Conservation (phyloP, 2,113 vertebrate species). For the Lates calcarifer region DNA sequence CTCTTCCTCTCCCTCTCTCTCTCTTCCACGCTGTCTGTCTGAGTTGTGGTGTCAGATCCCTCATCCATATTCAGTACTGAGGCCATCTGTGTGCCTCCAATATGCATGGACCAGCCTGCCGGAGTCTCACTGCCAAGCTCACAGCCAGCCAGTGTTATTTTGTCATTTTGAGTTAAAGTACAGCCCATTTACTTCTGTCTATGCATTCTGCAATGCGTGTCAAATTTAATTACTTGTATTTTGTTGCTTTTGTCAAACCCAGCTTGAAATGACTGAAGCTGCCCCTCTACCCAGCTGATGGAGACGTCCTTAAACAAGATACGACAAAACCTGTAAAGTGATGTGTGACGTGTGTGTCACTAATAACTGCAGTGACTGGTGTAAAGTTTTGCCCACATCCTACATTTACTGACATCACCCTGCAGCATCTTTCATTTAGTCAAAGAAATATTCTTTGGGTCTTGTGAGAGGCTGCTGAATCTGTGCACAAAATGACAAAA, state of each 20-base stretch:
- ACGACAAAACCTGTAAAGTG: conserved; percentile 45
- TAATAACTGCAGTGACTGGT: conserved; percentile 11
- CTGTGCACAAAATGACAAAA: conserved; percentile 3
- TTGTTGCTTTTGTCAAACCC: conserved; percentile 39
- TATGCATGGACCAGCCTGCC: conserved; percentile 78
- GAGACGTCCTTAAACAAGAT: conserved; percentile 34
- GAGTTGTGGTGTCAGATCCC: conserved; percentile 73
- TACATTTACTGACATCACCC: conserved; percentile 36
- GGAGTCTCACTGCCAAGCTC: conserved; percentile 62
- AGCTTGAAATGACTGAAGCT: background rate
- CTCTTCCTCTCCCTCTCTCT: background rate
- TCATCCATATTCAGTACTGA: conserved; percentile 80
- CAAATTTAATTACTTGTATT: conserved; percentile 49
- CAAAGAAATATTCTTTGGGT: conserved; percentile 21
- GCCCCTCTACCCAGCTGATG: background rate
- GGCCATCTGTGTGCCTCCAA: conserved; percentile 79
- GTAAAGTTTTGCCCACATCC: conserved; percentile 23
- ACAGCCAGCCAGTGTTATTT: conserved; percentile 54
- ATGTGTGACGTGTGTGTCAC: conserved; percentile 21
- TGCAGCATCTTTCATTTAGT: conserved; percentile 20
- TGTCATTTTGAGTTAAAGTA: conserved; percentile 60
- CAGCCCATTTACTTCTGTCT: conserved; percentile 49
- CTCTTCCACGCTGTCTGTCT: conserved; percentile 48
- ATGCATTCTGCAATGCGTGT: conserved; percentile 54
- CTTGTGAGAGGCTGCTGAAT: conserved; percentile 6